phyloP scores from a whole-genome alignment of 30 jellyfish, hydroid and myxozoan species.

The Mastigias papua region DNA sequence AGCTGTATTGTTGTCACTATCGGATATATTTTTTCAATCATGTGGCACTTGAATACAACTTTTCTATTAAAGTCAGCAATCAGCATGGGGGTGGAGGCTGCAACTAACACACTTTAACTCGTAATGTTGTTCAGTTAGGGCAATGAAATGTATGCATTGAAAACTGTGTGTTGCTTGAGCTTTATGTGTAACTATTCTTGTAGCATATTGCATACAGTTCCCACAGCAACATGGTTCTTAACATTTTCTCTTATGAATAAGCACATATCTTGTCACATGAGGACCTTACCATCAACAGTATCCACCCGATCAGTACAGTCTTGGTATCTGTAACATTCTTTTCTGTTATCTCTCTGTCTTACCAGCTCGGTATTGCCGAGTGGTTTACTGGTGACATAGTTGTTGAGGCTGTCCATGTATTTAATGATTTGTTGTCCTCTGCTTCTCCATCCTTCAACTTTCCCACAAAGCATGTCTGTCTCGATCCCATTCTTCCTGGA shows the following conservation, averaged over 20 bases:
- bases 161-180: conserved; percentile 11
- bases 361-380: conserved; percentile 38
- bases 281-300: conserved; percentile 53
- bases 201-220: conserved; percentile 22
- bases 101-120: conserved; percentile 60
- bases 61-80: conserved; percentile 72
- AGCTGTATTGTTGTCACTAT: background rate
- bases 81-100: conserved; percentile 55
- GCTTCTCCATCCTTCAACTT: no score
- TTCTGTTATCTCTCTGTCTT: no score
- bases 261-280: conserved; percentile 63
- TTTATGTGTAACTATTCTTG: background rate
- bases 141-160: conserved; percentile 52
- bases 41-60: conserved; percentile 54
- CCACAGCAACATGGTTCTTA: conserved; percentile 53
- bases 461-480: no score
- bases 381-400: conserved; percentile 2
- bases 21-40: background rate
- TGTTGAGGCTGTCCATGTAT: background rate
- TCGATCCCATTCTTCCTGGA: no score
- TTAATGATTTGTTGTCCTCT: no score
- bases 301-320: conserved; percentile 64
- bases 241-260: conserved; percentile 1
- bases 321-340: conserved; percentile 63
- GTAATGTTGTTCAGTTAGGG: conserved; percentile 25